Percentiles rank a stretch among this genome's conserved stretches.
Evolutionary conservation across 2,113 vertebrate genomes (phyloP).

Genomic region (Okapia johnstoni): DNA sequence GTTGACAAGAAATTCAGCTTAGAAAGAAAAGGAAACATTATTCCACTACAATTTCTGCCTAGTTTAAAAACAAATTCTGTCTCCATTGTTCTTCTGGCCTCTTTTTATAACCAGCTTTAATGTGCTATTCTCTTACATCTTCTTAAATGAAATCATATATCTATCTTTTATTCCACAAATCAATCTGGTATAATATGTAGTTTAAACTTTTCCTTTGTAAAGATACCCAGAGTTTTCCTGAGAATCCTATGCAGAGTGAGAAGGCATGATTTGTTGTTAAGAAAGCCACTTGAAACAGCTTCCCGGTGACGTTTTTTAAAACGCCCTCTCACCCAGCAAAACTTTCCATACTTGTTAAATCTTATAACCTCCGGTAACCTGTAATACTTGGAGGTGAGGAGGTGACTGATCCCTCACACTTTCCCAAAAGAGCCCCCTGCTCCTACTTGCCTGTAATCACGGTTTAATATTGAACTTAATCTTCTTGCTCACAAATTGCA

Average conservation of each 20-base stretch:
- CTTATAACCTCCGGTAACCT: not conserved
- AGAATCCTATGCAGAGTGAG: not conserved
- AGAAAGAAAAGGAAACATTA: not conserved
- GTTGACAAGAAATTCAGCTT: not conserved
- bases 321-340: slow-evolving; percentile 21
- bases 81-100: not conserved
- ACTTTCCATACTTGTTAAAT: slow-evolving; percentile 35
- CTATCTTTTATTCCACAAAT: not conserved
- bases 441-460: slow-evolving; percentile 20
- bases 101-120: not conserved
- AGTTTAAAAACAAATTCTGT: not conserved
- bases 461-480: slow-evolving; percentile 54
- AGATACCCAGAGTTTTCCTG: not conserved
- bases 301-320: slow-evolving; percentile 26
- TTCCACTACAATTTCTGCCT: not conserved
- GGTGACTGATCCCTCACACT: not conserved
- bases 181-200: not conserved
- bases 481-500: slow-evolving; percentile 55
- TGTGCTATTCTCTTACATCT: not conserved
- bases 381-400: slow-evolving; percentile 19
- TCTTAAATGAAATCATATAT: not conserved
- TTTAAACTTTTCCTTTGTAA: slow-evolving; percentile 1
- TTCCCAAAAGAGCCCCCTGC: slow-evolving; percentile 11
- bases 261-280: not conserved
- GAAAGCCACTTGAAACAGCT: not conserved